Conservation (phyloP, 2,797 vertebrate genomes). For the Monodelphis domestica region DNA sequence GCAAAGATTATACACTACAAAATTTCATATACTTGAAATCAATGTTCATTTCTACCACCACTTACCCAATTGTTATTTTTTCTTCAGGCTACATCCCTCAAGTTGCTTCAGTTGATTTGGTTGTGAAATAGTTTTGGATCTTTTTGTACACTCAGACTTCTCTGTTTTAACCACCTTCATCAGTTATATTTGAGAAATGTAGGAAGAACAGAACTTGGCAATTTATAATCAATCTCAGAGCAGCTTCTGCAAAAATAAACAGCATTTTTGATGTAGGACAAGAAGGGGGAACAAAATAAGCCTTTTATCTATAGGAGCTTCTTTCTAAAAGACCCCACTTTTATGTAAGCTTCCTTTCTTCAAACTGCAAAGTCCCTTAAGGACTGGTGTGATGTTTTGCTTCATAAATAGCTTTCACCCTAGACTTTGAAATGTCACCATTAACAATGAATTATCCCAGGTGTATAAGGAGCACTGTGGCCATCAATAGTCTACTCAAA, state of each 20-base stretch:
- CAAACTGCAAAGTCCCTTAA: slow-evolving; percentile 52
- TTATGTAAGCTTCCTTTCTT: slow-evolving; percentile 64
- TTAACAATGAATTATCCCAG: slow-evolving; percentile 66
- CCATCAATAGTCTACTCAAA: slow-evolving; percentile 54
- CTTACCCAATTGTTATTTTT: neutral
- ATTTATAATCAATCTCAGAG: slow-evolving; percentile 43
- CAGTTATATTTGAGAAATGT: slow-evolving; percentile 20
- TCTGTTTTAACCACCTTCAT: neutral
- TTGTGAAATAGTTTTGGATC: neutral
- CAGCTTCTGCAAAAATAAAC: slow-evolving; percentile 70
- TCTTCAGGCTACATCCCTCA: neutral
- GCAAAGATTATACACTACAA: neutral
- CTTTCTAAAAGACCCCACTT: slow-evolving; percentile 68
- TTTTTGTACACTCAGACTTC: neutral
- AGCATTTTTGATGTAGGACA: slow-evolving; percentile 78
- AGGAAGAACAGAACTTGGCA: slow-evolving; percentile 8
- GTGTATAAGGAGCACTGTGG: slow-evolving; percentile 31
- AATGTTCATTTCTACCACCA: neutral
- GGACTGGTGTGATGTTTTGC: slow-evolving; percentile 66
- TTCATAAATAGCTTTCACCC: slow-evolving; percentile 75
- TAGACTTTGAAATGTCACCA: slow-evolving; percentile 73
- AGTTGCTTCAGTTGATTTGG: neutral
- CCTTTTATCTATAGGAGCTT: slow-evolving; percentile 78
- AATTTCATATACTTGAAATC: neutral
- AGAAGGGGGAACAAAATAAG: slow-evolving; percentile 77